Conservation (phyloP, 2,113 vertebrate species). For the Monopterus albus region DNA sequence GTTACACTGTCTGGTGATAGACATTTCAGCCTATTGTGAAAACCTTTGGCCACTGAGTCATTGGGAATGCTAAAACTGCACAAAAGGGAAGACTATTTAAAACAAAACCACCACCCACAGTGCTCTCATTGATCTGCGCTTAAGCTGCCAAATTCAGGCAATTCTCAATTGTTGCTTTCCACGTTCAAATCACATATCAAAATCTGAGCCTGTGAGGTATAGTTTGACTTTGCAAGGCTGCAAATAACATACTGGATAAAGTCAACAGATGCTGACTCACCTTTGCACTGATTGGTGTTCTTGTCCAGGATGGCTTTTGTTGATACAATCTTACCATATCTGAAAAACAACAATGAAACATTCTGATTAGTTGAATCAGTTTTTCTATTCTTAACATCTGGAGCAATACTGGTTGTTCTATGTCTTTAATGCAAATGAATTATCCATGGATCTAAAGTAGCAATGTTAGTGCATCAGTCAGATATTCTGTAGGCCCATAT, state of each 20-base stretch:
- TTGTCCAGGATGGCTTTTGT: conserved; percentile 99
- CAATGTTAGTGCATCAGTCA: neutral
- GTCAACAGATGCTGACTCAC: conserved; percentile 77
- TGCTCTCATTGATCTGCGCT: conserved; percentile 20
- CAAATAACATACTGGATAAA: conserved; percentile 1
- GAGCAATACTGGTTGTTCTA: neutral
- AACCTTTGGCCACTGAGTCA: conserved; percentile 20
- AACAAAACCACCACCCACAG: conserved; percentile 3
- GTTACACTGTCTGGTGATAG: conserved; percentile 1
- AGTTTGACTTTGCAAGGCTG: neutral
- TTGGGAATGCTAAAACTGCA: conserved; percentile 3
- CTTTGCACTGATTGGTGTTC: conserved; percentile 99
- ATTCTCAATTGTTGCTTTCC: conserved; percentile 24
- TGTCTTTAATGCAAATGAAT: neutral
- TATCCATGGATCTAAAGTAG: neutral
- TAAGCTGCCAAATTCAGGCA: conserved; percentile 28
- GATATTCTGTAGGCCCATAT: no score
- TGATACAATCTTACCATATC: conserved; percentile 98
- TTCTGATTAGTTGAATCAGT: neutral
- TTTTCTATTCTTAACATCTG: neutral
- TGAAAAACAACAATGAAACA: conserved; percentile 72
- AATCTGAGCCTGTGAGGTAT: neutral
- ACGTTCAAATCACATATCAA: conserved; percentile 10
- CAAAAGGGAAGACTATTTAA: conserved; percentile 8
- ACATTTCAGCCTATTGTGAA: conserved; percentile 5